Conservation (phyloP, 2,888 invertebrate species). For the Acanthoscelides obtectus region DNA sequence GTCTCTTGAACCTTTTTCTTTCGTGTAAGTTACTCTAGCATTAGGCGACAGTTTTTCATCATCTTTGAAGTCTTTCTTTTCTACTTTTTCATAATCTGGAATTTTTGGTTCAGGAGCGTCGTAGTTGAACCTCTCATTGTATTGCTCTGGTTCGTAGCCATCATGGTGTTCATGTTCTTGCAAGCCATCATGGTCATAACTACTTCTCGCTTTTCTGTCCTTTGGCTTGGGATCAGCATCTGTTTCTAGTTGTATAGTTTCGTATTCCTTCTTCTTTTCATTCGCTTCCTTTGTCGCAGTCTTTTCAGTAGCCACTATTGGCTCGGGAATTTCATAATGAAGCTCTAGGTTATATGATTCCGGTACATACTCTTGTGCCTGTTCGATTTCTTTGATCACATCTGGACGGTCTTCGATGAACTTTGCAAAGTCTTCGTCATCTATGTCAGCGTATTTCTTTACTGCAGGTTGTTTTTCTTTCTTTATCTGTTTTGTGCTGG, state of each 20-base stretch:
- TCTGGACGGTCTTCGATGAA: slow-evolving; percentile 1
- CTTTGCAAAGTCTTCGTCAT: background rate
- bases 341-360: slow-evolving; percentile 30
- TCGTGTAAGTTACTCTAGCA: slow-evolving; percentile 28
- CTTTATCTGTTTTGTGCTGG: background rate
- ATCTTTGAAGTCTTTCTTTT: slow-evolving; percentile 26
- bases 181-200: slow-evolving; percentile 16
- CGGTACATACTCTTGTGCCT: slow-evolving; percentile 14
- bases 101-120: slow-evolving; percentile 20
- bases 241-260: background rate
- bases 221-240: background rate
- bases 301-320: slow-evolving; percentile 18
- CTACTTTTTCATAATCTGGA: slow-evolving; percentile 25
- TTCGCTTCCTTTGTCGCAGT: slow-evolving; percentile 1
- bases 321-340: slow-evolving; percentile 20
- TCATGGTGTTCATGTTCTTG: background rate
- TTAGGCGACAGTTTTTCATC: slow-evolving; percentile 36
- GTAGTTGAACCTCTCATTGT: slow-evolving; percentile 25
- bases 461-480: background rate
- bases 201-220: background rate
- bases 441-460: slow-evolving; percentile 1
- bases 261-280: background rate
- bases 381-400: slow-evolving; percentile 1
- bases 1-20: slow-evolving; percentile 27
- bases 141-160: slow-evolving; percentile 26